phyloP scores from a whole-genome alignment of 1,140 invertebrate genomes.

The Lordiphosa mommai region DNA sequence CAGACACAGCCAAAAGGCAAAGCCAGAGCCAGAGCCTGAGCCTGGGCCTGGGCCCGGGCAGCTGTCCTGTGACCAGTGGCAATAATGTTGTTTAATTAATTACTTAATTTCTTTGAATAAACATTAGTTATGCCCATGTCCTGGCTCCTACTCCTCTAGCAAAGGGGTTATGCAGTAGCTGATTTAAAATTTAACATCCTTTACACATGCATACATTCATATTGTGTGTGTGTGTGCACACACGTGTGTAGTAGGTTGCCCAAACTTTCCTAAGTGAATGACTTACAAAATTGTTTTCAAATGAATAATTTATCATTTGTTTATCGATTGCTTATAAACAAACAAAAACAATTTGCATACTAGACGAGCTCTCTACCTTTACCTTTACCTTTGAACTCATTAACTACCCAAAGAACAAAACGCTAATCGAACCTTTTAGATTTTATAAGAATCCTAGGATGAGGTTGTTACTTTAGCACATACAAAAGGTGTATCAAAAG shows the following conservation, averaged over 20 bases:
- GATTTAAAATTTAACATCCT: constrained; percentile 5
- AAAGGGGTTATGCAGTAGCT: constrained; percentile 3
- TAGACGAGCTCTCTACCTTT: no score
- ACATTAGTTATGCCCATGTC: constrained; percentile 51
- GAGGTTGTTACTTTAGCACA: no score
- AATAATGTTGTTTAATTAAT: constrained; percentile 61
- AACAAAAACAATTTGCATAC: constrained; percentile 18
- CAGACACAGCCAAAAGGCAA: constrained; percentile 6
- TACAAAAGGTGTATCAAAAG: no score
- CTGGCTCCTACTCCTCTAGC: not conserved
- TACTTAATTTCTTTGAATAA: constrained; percentile 60
- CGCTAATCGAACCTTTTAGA: no score
- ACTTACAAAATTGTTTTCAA: constrained; percentile 43
- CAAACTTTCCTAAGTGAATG: constrained; percentile 39
- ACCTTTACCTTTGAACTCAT: no score
- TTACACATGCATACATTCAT: not conserved
- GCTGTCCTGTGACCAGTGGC: constrained; percentile 4
- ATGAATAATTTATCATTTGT: constrained; percentile 42
- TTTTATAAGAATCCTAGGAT: no score
- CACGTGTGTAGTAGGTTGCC: constrained; percentile 21
- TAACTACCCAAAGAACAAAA: no score
- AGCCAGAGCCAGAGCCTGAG: constrained; percentile 24
- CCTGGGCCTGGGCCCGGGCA: not conserved
- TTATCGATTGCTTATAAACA: constrained; percentile 29
- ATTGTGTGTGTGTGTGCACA: constrained; percentile 1